These are phyloP conservation scores for Andrena bucephala DNA, from an alignment of 2,888 invertebrate genomes.

Conservation along the genomic window DNA sequence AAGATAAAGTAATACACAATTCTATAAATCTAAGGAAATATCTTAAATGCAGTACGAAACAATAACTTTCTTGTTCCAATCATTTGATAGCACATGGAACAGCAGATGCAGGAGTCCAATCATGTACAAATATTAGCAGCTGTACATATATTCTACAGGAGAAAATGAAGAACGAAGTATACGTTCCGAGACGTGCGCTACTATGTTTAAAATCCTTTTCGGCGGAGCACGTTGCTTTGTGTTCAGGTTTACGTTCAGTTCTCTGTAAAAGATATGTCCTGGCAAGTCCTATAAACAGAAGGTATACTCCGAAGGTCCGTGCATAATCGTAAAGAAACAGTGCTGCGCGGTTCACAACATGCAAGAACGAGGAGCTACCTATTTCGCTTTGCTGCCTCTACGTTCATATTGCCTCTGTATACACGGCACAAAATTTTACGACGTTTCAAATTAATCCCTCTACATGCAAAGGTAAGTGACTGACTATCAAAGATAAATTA, in stretches of 20 bases:
- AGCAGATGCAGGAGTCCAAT: not conserved
- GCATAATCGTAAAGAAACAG: slow-evolving; percentile 59
- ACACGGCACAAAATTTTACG: too few relatives aligned
- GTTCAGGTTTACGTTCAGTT: slow-evolving; percentile 15
- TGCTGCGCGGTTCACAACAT: slow-evolving; percentile 36
- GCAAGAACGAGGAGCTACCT: slow-evolving; percentile 9
- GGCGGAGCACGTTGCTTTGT: not conserved
- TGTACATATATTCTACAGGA: not conserved
- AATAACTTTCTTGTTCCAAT: too few relatives aligned
- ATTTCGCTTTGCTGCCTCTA: slow-evolving; percentile 17
- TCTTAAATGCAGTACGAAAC: too few relatives aligned
- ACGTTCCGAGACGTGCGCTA: slow-evolving; percentile 10
- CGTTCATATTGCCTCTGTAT: not conserved
- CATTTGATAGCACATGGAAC: too few relatives aligned
- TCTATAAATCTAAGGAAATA: too few relatives aligned
- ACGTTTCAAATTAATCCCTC: too few relatives aligned
- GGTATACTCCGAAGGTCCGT: slow-evolving; percentile 6
- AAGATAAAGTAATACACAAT: too few relatives aligned
- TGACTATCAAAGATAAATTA: too few relatives aligned
- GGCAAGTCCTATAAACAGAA: slow-evolving; percentile 8
- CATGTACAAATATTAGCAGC: not conserved
- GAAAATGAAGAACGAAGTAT: not conserved
- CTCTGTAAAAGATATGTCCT: slow-evolving; percentile 27
- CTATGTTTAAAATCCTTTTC: slow-evolving; percentile 33
- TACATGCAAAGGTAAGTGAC: too few relatives aligned